Conservation (phyloP, 2,113 vertebrate species). For the Noctilio leporinus region DNA sequence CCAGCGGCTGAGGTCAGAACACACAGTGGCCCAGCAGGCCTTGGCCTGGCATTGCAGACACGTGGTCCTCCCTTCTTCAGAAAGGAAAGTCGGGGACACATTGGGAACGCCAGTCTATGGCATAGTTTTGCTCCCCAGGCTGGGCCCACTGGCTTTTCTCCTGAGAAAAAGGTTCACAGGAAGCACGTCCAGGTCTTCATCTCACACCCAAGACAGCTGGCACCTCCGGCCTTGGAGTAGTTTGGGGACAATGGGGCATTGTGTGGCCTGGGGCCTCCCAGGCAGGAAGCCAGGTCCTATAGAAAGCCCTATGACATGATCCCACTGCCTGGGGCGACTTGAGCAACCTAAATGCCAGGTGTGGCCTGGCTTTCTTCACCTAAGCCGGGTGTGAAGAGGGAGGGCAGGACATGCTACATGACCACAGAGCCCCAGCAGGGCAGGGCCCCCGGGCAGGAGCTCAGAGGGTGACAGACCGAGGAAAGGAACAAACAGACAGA, state of each 20-base stretch:
- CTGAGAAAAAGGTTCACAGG: background rate
- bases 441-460: background rate
- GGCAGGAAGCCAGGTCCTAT: background rate
- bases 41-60: background rate
- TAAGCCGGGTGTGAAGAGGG: background rate
- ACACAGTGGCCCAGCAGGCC: accelerated
- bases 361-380: background rate
- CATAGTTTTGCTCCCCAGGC: background rate
- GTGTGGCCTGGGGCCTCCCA: background rate
- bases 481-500: background rate
- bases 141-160: background rate
- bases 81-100: background rate
- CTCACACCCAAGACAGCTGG: background rate
- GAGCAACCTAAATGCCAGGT: background rate
- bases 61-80: background rate
- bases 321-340: background rate
- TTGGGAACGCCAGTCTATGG: background rate
- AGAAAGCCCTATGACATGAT: background rate
- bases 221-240: background rate
- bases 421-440: accelerated
- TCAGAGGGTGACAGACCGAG: background rate
- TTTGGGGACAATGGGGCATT: background rate
- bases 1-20: background rate
- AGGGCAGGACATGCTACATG: background rate
- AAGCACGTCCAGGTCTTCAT: background rate